Conservation (phyloP, 2,888 invertebrate genomes). For the Scrobipalpa atriplicella region DNA sequence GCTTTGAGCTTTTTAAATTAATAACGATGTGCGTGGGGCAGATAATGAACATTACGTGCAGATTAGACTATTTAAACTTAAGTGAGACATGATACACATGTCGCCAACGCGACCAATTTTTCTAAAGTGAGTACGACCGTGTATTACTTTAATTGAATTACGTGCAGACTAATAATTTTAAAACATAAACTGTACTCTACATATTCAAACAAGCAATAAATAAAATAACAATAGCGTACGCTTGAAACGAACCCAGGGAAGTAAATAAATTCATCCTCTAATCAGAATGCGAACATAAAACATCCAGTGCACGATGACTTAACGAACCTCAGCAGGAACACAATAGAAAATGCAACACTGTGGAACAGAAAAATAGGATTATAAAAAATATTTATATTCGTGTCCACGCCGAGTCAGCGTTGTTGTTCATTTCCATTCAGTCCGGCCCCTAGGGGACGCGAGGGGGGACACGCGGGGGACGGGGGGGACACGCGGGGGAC, state of each 20-base stretch:
- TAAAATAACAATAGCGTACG: background rate
- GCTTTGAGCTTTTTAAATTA: no score
- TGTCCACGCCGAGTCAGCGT: constrained; percentile 55
- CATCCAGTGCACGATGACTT: constrained; percentile 14
- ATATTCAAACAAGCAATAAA: background rate
- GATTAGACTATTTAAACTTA: no score
- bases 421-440: constrained; percentile 76
- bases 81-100: no score
- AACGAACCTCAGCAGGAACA: constrained; percentile 27
- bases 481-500: constrained; percentile 36
- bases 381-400: constrained; percentile 48
- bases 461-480: constrained; percentile 53
- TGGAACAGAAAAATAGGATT: constrained; percentile 27
- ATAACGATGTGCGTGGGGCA: no score
- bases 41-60: no score
- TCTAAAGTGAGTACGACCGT: no score
- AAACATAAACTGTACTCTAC: background rate
- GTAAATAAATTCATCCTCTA: constrained; percentile 5
- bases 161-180: no score
- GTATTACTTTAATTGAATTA: no score
- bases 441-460: constrained; percentile 42
- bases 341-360: constrained; percentile 23
- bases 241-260: background rate
- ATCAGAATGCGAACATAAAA: constrained; percentile 18
- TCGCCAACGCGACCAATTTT: no score